Percentiles rank a stretch among this genome's conserved stretches.
These are phyloP conservation scores for Zaprionus camerounensis DNA, from an alignment of 1,140 invertebrate species.

Conservation along the genomic window DNA sequence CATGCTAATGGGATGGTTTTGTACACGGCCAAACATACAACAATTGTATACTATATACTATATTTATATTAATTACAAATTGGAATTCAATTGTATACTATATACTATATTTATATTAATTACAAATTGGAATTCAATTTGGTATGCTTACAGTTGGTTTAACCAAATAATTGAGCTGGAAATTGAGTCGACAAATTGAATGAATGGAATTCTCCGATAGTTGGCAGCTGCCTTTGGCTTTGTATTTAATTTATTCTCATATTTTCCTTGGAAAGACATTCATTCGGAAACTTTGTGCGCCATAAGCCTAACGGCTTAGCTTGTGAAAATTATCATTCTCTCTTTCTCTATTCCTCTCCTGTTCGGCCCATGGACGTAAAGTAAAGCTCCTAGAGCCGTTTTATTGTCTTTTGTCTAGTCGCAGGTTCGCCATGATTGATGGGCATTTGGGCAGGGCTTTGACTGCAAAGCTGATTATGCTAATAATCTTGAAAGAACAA, in stretches of 20 bases:
- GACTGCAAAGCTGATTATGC: conserved; percentile 51
- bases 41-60: neutral
- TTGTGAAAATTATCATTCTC: conserved; percentile 34
- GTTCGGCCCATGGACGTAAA: conserved; percentile 17
- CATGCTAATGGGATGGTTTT: conserved; percentile 2
- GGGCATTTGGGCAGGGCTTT: conserved; percentile 50
- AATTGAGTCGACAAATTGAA: neutral
- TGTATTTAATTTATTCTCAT: neutral
- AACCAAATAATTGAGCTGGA: conserved; percentile 5
- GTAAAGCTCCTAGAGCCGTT: conserved; percentile 33
- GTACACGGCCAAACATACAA: neutral
- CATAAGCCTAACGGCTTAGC: conserved; percentile 19
- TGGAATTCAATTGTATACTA: conserved; percentile 1
- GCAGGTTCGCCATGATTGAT: conserved; percentile 50
- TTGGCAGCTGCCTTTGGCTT: neutral
- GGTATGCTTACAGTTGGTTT: neutral
- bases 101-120: neutral
- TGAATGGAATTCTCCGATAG: neutral
- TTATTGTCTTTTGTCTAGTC: conserved; percentile 39
- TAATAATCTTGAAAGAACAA: conserved; percentile 46
- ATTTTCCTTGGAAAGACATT: neutral
- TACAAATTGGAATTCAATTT: conserved; percentile 9
- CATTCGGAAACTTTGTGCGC: conserved; percentile 2
- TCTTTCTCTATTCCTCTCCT: neutral
- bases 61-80: conserved; percentile 3